These are phyloP conservation scores for Stenotaenia linearis DNA, from an alignment of 2,888 invertebrate species.

Conservation along the genomic window DNA sequence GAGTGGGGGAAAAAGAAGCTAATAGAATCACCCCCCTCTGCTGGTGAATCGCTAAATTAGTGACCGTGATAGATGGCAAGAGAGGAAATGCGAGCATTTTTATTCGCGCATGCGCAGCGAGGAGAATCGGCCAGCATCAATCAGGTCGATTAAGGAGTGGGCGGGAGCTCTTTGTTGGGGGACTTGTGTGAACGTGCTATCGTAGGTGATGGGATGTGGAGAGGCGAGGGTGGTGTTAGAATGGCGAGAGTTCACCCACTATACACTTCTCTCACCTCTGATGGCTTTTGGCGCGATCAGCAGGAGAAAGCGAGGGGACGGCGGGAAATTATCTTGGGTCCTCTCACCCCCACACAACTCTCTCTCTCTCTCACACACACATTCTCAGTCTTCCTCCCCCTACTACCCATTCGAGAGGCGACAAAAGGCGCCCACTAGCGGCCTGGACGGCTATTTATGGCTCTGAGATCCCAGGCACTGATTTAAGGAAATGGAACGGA, in stretches of 20 bases:
- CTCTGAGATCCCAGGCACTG: conserved; percentile 19
- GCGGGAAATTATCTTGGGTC: conserved; percentile 26
- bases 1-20: not conserved
- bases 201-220: conserved; percentile 24
- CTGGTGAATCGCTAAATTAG: conserved; percentile 26
- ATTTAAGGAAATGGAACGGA: conserved; percentile 24
- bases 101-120: conserved; percentile 26
- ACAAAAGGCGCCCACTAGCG: conserved; percentile 26
- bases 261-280: conserved; percentile 26
- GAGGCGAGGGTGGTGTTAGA: not conserved
- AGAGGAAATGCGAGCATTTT: conserved; percentile 26
- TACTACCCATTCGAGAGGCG: conserved; percentile 5
- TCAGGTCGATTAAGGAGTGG: conserved; percentile 26
- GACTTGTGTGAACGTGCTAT: conserved; percentile 26
- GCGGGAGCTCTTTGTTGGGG: conserved; percentile 5
- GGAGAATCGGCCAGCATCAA: conserved; percentile 26
- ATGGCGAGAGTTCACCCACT: conserved; percentile 17
- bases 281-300: conserved; percentile 26
- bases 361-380: not conserved
- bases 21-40: conserved; percentile 24
- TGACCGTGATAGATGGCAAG: conserved; percentile 26
- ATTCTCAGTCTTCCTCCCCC: not conserved
- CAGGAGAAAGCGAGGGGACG: conserved; percentile 26
- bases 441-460: conserved; percentile 26
- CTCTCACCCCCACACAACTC: conserved; percentile 26